These are phyloP conservation scores for Drosophila littoralis DNA, from an alignment of 1,140 invertebrate genomes.

Conservation along the genomic window DNA sequence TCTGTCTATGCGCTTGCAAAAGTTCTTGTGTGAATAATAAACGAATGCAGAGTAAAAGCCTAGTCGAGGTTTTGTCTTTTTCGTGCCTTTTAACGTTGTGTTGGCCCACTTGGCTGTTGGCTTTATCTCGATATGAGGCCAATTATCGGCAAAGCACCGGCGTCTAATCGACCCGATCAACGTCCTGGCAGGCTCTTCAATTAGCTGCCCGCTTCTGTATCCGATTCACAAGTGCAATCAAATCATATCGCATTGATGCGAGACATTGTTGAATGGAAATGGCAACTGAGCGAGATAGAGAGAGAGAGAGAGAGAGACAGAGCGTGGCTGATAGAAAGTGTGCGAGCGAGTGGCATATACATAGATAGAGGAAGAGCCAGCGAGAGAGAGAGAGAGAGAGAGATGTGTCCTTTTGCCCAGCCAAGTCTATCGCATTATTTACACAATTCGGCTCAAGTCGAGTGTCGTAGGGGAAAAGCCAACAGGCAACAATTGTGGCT, in stretches of 20 bases:
- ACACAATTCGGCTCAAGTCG: conserved; percentile 77
- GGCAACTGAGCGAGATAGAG: background rate
- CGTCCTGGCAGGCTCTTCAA: conserved; percentile 39
- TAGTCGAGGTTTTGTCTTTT: background rate
- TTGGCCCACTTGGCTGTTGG: conserved; percentile 19
- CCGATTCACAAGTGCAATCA: conserved; percentile 42
- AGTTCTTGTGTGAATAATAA: background rate
- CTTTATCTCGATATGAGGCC: conserved; percentile 45
- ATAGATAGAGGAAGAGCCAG: background rate
- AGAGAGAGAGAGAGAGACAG: too few relatives aligned
- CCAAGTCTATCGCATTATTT: conserved; percentile 76
- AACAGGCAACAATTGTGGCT: conserved; percentile 28
- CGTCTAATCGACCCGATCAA: conserved; percentile 46
- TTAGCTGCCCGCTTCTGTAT: conserved; percentile 29
- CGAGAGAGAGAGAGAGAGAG: conserved; percentile 6
- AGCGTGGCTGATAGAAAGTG: background rate
- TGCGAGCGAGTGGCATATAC: too few relatives aligned
- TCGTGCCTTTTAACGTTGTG: background rate
- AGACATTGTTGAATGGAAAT: conserved; percentile 15
- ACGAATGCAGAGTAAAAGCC: background rate
- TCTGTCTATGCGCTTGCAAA: too few relatives aligned
- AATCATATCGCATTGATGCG: conserved; percentile 55
- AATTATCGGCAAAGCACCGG: conserved; percentile 40
- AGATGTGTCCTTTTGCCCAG: conserved; percentile 29
- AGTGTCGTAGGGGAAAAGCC: conserved; percentile 28